A percentile compares a stretch with the other conserved stretches of the same genome.
Conservation (phyloP, 2,797 vertebrate genomes). For the Ceyx erithaca region DNA sequence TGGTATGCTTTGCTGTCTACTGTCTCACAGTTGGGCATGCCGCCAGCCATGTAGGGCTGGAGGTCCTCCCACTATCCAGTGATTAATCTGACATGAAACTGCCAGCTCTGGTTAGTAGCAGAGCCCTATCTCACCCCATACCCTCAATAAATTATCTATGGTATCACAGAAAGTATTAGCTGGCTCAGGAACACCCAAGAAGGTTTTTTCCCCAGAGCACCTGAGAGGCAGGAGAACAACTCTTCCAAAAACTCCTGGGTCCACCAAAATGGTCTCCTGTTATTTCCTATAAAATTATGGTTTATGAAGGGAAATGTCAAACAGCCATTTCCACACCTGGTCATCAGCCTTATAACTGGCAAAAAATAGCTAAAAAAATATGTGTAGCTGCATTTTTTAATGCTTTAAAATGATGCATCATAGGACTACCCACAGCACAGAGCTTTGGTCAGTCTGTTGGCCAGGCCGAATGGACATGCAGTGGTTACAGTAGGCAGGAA, state of each 20-base stretch:
- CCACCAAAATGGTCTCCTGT: background rate
- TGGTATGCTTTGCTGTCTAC: background rate
- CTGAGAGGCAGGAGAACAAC: background rate
- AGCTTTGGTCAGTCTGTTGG: background rate
- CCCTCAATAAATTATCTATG: accelerated
- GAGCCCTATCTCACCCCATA: background rate
- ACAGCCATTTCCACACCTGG: background rate
- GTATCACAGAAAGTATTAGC: background rate
- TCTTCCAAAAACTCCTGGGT: background rate
- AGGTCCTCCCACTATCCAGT: background rate
- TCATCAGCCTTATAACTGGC: background rate
- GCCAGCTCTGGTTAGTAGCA: background rate
- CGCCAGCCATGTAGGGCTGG: accelerated
- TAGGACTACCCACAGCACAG: accelerated
- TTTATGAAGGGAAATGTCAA: background rate
- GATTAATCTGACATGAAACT: accelerated
- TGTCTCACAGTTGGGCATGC: accelerated
- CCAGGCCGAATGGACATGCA: background rate
- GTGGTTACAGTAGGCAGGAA: background rate
- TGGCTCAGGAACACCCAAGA: background rate
- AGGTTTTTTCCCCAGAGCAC: accelerated
- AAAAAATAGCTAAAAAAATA: background rate
- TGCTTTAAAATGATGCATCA: background rate
- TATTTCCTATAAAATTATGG: background rate
- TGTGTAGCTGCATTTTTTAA: background rate